A percentile compares a stretch with the other conserved stretches of the same genome.
phyloP scores from a whole-genome alignment of 2,888 invertebrate genomes.

The Cybosia mesomella region DNA sequence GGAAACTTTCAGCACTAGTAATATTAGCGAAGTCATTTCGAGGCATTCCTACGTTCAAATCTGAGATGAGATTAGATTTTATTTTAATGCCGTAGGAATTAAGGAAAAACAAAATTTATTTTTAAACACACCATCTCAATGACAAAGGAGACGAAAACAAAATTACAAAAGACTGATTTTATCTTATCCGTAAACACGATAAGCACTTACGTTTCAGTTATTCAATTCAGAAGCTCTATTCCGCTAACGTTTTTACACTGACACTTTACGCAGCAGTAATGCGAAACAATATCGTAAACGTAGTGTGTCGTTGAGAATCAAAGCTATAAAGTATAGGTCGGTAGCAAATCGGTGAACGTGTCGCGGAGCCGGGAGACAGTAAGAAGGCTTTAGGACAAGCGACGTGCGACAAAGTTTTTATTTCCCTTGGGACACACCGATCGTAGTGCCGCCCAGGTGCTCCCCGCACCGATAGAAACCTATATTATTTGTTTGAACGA shows the following conservation, averaged over 20 bases:
- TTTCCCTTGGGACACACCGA: conserved; percentile 85
- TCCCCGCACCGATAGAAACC: conserved; percentile 81
- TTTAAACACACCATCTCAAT: background rate
- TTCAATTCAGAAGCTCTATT: conserved; percentile 46
- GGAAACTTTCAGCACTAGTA: conserved; percentile 80
- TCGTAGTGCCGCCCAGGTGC: conserved; percentile 85
- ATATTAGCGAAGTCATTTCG: conserved; percentile 75
- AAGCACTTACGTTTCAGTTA: conserved; percentile 44
- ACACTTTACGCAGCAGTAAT: conserved; percentile 72
- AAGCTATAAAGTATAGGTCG: conserved; percentile 81
- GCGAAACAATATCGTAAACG: conserved; percentile 83
- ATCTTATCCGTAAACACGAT: conserved; percentile 34
- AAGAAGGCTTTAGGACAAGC: conserved; percentile 84
- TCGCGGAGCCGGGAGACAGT: conserved; percentile 74
- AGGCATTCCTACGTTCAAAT: conserved; percentile 69
- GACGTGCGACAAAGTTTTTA: conserved; percentile 87
- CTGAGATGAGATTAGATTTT: conserved; percentile 34
- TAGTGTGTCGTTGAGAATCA: conserved; percentile 81
- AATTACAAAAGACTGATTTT: conserved; percentile 22
- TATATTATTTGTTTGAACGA: conserved; percentile 86
- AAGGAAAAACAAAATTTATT: background rate
- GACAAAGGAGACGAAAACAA: conserved; percentile 13
- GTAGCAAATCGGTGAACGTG: conserved; percentile 82
- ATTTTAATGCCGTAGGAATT: background rate
- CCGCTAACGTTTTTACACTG: conserved; percentile 58